These are phyloP conservation scores for Parapsyche elsis DNA, from an alignment of 1,140 invertebrate genomes.

Conservation along the genomic window DNA sequence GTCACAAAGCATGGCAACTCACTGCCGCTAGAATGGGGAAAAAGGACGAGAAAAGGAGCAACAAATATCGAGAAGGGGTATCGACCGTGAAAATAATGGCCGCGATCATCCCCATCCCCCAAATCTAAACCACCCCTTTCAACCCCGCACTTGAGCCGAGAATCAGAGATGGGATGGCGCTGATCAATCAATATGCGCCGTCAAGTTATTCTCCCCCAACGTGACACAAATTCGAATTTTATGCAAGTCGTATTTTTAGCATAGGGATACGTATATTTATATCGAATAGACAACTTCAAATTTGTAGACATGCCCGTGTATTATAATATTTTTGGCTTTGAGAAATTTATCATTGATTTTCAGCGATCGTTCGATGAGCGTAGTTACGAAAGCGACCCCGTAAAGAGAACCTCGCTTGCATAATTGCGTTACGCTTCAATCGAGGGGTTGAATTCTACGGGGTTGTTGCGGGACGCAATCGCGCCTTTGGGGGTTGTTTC, in stretches of 20 bases:
- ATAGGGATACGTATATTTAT: no score
- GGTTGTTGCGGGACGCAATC: neutral
- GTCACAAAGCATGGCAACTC: neutral
- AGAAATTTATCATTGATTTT: neutral
- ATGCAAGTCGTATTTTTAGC: conserved; percentile 6
- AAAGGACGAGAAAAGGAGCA: conserved; percentile 41
- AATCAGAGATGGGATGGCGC: neutral
- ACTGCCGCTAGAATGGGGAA: conserved; percentile 29
- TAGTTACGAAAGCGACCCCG: neutral
- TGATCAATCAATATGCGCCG: conserved; percentile 17
- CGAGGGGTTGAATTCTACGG: neutral
- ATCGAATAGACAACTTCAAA: no score
- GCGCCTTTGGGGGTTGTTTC: neutral
- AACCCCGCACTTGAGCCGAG: neutral
- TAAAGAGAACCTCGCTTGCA: conserved; percentile 9
- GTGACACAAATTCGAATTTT: conserved; percentile 13
- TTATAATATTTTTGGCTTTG: no score
- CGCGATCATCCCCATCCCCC: conserved; percentile 39
- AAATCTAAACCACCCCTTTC: neutral
- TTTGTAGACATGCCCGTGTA: no score
- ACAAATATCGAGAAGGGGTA: conserved; percentile 46
- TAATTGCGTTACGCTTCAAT: conserved; percentile 28
- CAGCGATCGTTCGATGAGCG: neutral
- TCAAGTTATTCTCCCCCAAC: neutral
- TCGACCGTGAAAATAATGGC: conserved; percentile 55